phyloP scores from a whole-genome alignment of 2,113 vertebrate species.

The Macaca nemestrina region DNA sequence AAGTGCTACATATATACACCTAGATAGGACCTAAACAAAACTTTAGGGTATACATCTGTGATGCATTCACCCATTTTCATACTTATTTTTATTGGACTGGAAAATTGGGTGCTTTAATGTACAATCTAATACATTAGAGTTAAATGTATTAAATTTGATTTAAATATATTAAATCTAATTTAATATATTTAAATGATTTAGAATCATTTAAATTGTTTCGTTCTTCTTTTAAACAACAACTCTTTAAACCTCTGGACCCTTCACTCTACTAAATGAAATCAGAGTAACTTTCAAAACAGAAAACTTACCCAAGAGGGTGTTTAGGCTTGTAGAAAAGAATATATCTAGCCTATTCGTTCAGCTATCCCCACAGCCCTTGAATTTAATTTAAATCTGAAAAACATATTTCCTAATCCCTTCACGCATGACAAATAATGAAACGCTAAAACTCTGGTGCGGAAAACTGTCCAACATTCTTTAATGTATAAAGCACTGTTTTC shows the following conservation, averaged over 20 bases:
- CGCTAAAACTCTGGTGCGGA: background rate
- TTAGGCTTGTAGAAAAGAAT: conserved; percentile 28
- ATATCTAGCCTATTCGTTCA: background rate
- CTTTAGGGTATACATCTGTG: background rate
- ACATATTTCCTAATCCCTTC: conserved; percentile 30
- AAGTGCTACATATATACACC: background rate
- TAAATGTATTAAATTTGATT: too few species aligned
- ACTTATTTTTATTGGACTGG: background rate
- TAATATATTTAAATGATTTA: background rate
- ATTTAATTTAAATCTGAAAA: conserved; percentile 49
- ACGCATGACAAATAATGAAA: conserved; percentile 24
- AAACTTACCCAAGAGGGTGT: background rate
- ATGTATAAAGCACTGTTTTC: background rate
- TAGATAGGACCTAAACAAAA: background rate
- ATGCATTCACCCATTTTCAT: background rate
- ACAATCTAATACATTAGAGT: background rate
- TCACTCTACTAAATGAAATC: conserved; percentile 4
- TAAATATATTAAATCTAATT: too few species aligned
- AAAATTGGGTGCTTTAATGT: background rate
- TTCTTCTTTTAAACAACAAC: background rate
- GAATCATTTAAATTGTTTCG: background rate
- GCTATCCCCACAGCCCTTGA: background rate
- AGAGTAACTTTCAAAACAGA: conserved; percentile 42
- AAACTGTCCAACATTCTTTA: conserved; percentile 21
- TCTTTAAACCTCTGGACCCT: background rate